Evolutionary conservation across 2,797 vertebrate genomes (phyloP), one percentile per base, ranked within the genome.

Genomic region (Pitangus sulphuratus): DNA sequence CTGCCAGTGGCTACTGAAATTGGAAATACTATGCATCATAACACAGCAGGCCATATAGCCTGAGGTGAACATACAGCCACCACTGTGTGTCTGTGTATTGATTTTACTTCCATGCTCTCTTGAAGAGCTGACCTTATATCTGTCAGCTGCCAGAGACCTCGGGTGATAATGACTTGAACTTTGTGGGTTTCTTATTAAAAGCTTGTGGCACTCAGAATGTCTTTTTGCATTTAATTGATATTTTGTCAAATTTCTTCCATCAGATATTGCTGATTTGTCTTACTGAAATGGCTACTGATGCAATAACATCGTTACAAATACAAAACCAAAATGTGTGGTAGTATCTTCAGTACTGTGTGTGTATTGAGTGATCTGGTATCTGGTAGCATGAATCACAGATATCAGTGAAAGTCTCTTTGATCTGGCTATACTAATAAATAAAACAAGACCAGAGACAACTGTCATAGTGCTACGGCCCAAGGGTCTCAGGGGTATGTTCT

Each of bases 61-160:
- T 42, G n/a, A 69, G 66, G 62, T 87, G 81, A 94, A 61, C n/a
- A 50, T 30, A 69, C 11, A 90, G 57, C 31, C 44, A 77, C 26
- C 24, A 45, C 77, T 82, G 8, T 37, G 58, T 54, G 51, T 69
- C 47, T 54, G 54, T 84, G n/a, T 77, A 85, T 80, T 83, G 92
- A 86, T 96, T 93, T 93, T 80, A 77, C 85, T 89, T 56, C 82
- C 44, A 26, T 39, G 45, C 28, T 87, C 60, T 22, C 76, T 82
- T 89, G 75, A 79, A 70, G 48, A 91, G 37, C 51, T 64, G 33
- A 31, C 48, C 68, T 85, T 79, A 42, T 76, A 87, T 74, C 60
- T 90, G 61, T 70, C 68, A 91, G 56, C 56, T 88, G 31, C 51
- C 56, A 66, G 53, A 20, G 68, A 77, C 44, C 65, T 83, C 0